These are phyloP conservation scores for Drosophila nr. medialis DNA, from an alignment of 2,888 invertebrate genomes.

Conservation along the genomic window DNA sequence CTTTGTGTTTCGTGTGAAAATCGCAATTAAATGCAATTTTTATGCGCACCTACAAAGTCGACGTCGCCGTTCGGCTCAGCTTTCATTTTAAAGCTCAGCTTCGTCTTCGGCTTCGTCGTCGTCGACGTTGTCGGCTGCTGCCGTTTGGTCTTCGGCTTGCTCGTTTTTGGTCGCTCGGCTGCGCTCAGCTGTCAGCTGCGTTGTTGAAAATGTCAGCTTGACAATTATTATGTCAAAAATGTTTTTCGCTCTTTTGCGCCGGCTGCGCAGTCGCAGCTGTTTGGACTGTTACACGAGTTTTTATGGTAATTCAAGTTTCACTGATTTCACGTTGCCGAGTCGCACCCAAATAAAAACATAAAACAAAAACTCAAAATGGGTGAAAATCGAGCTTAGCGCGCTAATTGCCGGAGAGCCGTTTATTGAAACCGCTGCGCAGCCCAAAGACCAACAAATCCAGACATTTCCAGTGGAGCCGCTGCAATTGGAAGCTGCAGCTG, in stretches of 20 bases:
- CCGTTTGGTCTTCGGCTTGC: not conserved
- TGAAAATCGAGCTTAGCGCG: constrained; percentile 64
- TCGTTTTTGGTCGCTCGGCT: constrained; percentile 29
- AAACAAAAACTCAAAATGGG: constrained; percentile 44
- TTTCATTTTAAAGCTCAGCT: constrained; percentile 57
- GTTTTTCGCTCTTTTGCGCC: constrained; percentile 56
- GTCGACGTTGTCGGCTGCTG: constrained; percentile 21
- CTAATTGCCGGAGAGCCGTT: constrained; percentile 60
- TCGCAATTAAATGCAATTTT: constrained; percentile 83
- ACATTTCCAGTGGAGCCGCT: constrained; percentile 36
- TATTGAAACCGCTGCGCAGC: constrained; percentile 13
- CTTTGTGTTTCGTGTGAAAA: constrained; percentile 83
- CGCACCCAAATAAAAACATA: constrained; percentile 65
- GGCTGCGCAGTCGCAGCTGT: constrained; percentile 71
- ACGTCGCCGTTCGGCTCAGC: constrained; percentile 51
- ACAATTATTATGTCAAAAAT: constrained; percentile 82
- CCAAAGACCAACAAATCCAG: constrained; percentile 29
- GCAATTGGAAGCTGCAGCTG: constrained; percentile 24
- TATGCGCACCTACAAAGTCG: constrained; percentile 74
- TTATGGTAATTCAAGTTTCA: constrained; percentile 80
- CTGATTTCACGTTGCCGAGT: constrained; percentile 71
- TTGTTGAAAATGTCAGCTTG: constrained; percentile 82
- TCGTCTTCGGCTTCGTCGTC: constrained; percentile 25
- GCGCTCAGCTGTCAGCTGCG: constrained; percentile 78
- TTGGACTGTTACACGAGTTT: constrained; percentile 77